Base-by-base conservation (phyloP, 1,140 invertebrate species). In the Bradysia coprophila region DNA sequence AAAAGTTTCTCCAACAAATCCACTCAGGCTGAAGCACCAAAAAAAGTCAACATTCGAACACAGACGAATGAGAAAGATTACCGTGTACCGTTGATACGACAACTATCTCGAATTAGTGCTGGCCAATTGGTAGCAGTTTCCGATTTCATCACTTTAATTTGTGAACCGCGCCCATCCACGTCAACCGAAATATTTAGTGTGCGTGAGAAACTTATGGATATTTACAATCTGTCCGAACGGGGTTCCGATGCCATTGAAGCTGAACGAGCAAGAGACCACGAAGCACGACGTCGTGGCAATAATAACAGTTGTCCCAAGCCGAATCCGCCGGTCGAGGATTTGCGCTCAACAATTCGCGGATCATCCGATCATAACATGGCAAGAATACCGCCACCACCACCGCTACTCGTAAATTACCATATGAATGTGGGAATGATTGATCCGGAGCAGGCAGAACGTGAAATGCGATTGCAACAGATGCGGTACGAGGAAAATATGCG, bases 21-120 rank as follows among this genome's bases (percentile, higher is more conserved):
- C 16, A 11, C 21, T 4, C 38, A 39, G 21, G 23, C 21, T 15
- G 19, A 21, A 13, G 5, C 6, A 5, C 21, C 19, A 2, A 16
- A 8, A 11, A 36, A 11, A 16, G 4, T 23, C 6, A 21, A 10
- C 19, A 23, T 23, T 23, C 10, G 21, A 6, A 21, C 21, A 4
- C 38, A 39, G 23, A 39, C 38, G 6, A 23, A 39, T n/a, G 38
- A 39, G 19, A 6, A 13, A 22, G 38, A 39, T 16, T 39, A 39
- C 15, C 20, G 38, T 2, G 20, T 22, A 9, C 38, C 38, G 21
- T 11, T 39, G 3, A 18, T 39, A 13, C n/a, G 16, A 23, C 2
- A 15, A 15, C 6, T 39, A 2, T n/a, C 5, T 13, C 20, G 20
- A 6, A 22, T 39, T 20, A 39, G 9, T 21, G 21, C 38, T 13